Conservation (phyloP, 30 jellyfish, hydroid and myxozoan genomes). For the Aurelia sp. region DNA sequence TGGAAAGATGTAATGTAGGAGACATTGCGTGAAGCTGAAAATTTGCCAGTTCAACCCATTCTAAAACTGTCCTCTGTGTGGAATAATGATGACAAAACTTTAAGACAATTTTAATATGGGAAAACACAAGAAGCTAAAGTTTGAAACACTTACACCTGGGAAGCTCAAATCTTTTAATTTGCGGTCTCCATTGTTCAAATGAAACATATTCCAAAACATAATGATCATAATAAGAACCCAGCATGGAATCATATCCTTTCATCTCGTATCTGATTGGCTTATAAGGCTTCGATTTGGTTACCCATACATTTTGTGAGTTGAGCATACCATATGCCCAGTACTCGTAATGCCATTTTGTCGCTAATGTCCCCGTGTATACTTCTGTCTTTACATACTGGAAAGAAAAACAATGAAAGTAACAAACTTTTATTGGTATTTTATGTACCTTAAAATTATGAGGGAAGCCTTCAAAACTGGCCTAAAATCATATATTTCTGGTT, state of each 20-base stretch:
- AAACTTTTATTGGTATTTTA: not conserved
- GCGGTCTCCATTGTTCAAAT: slow-evolving; percentile 90
- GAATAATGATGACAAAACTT: too few species aligned
- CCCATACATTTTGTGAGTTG: slow-evolving; percentile 95
- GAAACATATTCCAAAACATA: slow-evolving; percentile 90
- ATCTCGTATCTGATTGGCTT: slow-evolving; percentile 97
- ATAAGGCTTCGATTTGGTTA: slow-evolving; percentile 88
- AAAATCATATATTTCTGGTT: too few species aligned
- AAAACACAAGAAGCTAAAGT: too few species aligned
- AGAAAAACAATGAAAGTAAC: not conserved
- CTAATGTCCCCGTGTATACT: slow-evolving; percentile 92
- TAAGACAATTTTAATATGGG: too few species aligned
- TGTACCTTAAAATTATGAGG: too few species aligned
- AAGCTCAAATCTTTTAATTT: slow-evolving; percentile 58
- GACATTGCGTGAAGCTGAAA: too few species aligned
- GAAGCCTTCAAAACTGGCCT: too few species aligned
- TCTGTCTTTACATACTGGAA: slow-evolving; percentile 85
- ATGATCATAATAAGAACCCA: slow-evolving; percentile 97
- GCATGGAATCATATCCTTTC: slow-evolving; percentile 95
- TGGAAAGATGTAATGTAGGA: too few species aligned
- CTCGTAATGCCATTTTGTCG: slow-evolving; percentile 96
- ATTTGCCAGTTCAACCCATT: too few species aligned
- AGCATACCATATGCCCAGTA: slow-evolving; percentile 95
- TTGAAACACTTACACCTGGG: slow-evolving; percentile 61
- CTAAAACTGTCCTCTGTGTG: too few species aligned